Conservation (phyloP, 2,113 vertebrate species). For the Pongo abelii region DNA sequence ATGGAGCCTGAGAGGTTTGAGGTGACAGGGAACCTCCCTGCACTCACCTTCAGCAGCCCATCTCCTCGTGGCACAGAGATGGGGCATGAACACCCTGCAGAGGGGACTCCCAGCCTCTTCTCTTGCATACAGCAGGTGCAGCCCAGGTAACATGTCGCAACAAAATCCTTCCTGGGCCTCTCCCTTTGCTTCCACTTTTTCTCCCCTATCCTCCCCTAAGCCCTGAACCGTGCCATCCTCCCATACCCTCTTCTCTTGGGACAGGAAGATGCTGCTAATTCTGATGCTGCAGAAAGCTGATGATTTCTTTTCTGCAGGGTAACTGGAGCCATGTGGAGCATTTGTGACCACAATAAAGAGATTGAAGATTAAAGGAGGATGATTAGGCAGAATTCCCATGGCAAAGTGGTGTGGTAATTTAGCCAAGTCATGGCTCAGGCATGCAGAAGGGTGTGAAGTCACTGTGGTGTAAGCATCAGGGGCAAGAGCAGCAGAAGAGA, state of each 20-base stretch:
- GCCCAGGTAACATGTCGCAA: background rate
- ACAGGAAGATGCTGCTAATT: background rate
- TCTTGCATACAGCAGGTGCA: background rate
- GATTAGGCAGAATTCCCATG: conserved; percentile 23
- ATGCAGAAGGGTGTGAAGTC: conserved; percentile 3
- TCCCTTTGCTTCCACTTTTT: background rate
- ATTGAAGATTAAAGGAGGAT: conserved; percentile 35
- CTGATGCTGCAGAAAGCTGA: conserved; percentile 41
- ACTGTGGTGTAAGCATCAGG: background rate
- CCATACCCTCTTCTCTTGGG: background rate
- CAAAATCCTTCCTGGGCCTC: background rate
- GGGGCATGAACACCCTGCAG: too few species aligned
- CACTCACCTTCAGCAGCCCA: background rate
- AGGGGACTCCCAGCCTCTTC: background rate
- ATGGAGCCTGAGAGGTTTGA: background rate
- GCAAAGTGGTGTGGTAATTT: conserved; percentile 16
- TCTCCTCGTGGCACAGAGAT: background rate
- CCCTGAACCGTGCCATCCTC: background rate
- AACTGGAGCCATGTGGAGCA: background rate
- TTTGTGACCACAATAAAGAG: conserved; percentile 65
- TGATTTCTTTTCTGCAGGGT: conserved; percentile 36
- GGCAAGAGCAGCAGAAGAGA: background rate
- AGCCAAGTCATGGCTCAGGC: conserved; percentile 7
- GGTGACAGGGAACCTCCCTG: background rate
- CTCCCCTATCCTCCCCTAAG: background rate